These are phyloP conservation scores for Halichoeres trimaculatus DNA, from an alignment of 2,113 vertebrate genomes.

Conservation along the genomic window DNA sequence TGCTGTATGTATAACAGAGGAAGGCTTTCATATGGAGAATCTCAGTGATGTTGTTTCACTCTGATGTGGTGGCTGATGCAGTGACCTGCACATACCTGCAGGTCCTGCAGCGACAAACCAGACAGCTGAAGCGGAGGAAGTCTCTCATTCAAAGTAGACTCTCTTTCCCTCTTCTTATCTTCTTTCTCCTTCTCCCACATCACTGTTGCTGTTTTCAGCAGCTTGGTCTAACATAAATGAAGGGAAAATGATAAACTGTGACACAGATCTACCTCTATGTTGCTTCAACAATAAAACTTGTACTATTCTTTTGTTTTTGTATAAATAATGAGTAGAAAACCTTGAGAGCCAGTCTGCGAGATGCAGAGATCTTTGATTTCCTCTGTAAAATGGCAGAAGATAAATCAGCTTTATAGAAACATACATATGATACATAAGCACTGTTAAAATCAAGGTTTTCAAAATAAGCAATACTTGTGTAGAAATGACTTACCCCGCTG, in stretches of 20 bases:
- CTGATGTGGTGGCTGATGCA: background rate
- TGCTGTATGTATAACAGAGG: background rate
- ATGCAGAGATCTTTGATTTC: conserved; percentile 77
- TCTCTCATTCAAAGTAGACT: conserved; percentile 65
- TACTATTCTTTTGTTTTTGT: too few relatives aligned
- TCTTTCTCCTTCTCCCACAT: conserved; percentile 73
- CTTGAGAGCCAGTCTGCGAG: conserved; percentile 76
- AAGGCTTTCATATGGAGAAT: conserved; percentile 7
- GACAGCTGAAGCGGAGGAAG: conserved; percentile 71
- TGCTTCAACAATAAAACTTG: too few relatives aligned
- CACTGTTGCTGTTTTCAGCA: conserved; percentile 72
- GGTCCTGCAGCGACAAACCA: conserved; percentile 75
- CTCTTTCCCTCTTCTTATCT: conserved; percentile 67
- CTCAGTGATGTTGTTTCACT: background rate
- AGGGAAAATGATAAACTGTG: background rate
- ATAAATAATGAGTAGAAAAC: conserved; percentile 45
- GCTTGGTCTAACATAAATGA: conserved; percentile 63
- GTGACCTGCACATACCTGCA: conserved; percentile 71
- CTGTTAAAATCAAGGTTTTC: background rate
- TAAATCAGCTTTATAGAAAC: background rate
- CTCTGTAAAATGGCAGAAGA: conserved; percentile 43
- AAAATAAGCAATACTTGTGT: background rate
- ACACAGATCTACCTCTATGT: too few relatives aligned
- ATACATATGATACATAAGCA: background rate
- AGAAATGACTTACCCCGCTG: conserved; percentile 62